These are phyloP conservation scores for Eupeodes luniger DNA, from an alignment of 2,888 invertebrate genomes.

Conservation along the genomic window DNA sequence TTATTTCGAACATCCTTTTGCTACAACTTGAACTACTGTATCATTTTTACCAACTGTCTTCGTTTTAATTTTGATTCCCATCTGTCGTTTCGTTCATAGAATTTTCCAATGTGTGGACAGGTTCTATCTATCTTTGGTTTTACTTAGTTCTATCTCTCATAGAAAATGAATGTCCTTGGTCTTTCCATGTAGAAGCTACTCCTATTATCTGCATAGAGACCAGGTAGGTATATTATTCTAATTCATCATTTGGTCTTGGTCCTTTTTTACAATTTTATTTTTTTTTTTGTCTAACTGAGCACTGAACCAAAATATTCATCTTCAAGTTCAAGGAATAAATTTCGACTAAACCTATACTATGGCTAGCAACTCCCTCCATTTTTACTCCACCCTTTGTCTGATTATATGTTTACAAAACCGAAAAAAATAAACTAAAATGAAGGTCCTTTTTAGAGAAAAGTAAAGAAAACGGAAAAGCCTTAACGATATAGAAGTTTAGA, in stretches of 20 bases:
- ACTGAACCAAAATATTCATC: slow-evolving; percentile 20
- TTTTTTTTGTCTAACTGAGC: not conserved
- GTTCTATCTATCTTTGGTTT: slow-evolving; percentile 23
- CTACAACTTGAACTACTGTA: not conserved
- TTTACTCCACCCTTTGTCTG: not conserved
- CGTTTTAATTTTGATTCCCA: slow-evolving; percentile 23
- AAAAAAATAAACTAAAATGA: not conserved
- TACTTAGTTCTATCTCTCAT: not conserved
- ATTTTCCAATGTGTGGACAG: slow-evolving; percentile 29
- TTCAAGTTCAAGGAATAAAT: slow-evolving; percentile 29
- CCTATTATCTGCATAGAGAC: not conserved
- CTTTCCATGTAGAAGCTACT: not conserved
- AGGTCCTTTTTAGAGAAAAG: slow-evolving; percentile 8
- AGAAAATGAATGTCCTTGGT: slow-evolving; percentile 7
- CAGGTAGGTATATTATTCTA: not conserved
- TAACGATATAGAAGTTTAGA: slow-evolving; percentile 28
- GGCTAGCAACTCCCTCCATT: not conserved
- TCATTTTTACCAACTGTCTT: not conserved
- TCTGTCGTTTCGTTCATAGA: slow-evolving; percentile 14
- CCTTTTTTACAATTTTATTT: not conserved
- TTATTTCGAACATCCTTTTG: not conserved
- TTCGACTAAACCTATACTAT: not conserved
- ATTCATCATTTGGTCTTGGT: slow-evolving; percentile 15
- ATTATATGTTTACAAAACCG: slow-evolving; percentile 20
- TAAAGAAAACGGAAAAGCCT: slow-evolving; percentile 28